These are phyloP conservation scores for Zoanthus sociatus DNA, from an alignment of 92 coral and sea anemone species.

Conservation along the genomic window DNA sequence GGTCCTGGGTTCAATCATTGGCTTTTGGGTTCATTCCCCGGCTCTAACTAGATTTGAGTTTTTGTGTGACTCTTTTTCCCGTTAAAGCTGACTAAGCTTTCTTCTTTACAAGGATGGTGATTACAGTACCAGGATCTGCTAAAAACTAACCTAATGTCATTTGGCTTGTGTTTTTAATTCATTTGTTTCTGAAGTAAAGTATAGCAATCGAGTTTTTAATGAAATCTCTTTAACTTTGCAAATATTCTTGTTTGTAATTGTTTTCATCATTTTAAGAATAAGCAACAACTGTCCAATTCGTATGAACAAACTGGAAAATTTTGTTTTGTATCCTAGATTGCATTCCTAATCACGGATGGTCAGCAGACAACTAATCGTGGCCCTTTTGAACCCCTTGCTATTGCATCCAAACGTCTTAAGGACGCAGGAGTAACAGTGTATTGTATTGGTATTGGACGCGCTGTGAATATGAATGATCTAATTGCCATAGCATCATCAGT, in stretches of 20 bases:
- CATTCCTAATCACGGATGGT: constrained; percentile 2
- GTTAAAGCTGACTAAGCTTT: no score
- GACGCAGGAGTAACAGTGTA: not conserved
- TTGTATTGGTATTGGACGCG: not conserved
- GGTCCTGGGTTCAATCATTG: no score
- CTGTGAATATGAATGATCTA: not conserved
- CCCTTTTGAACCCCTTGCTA: not conserved
- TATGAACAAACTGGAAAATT: not conserved
- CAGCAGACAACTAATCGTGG: not conserved
- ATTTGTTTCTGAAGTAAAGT: no score
- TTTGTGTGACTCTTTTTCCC: no score
- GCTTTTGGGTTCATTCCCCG: no score
- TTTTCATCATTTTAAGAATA: not conserved
- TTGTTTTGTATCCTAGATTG: not conserved
- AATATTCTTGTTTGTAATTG: not conserved
- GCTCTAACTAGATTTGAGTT: no score
- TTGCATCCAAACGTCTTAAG: not conserved
- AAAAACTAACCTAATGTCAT: no score
- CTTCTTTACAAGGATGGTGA: no score
- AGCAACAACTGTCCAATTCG: not conserved
- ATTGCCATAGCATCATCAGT: not conserved
- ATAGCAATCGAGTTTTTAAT: not conserved
- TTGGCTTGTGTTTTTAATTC: no score
- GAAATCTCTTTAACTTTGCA: not conserved
- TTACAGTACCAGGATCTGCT: no score